Evolutionary conservation across 2,888 invertebrate genomes (phyloP).

Genomic region (Hyppa rectilinea): DNA sequence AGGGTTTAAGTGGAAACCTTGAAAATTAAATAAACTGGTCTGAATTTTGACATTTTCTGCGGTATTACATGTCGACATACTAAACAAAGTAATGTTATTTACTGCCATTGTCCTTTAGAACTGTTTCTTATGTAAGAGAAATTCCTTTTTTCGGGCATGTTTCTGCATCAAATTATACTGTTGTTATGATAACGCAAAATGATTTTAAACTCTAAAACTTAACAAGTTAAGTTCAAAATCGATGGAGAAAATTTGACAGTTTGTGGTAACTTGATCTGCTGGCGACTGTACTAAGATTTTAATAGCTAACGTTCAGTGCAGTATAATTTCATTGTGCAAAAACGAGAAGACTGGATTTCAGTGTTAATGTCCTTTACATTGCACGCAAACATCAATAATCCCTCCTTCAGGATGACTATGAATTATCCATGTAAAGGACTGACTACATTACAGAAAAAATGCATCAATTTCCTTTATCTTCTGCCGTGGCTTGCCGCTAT

Average conservation of each 20-base stretch:
- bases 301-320: too few relatives aligned
- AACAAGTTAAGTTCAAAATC: too few relatives aligned
- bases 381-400: not conserved
- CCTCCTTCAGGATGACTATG: not conserved
- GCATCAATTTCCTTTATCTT: not conserved
- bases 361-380: not conserved
- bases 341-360: not conserved
- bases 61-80: constrained; percentile 6
- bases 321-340: too few relatives aligned
- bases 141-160: not conserved
- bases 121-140: constrained; percentile 26
- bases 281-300: too few relatives aligned
- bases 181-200: too few relatives aligned
- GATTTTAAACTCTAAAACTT: too few relatives aligned
- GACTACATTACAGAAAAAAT: not conserved
- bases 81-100: constrained; percentile 18
- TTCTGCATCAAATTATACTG: too few relatives aligned
- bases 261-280: too few relatives aligned
- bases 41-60: constrained; percentile 17
- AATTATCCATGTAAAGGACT: not conserved
- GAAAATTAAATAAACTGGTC: constrained; percentile 14
- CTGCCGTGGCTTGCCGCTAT: too few relatives aligned
- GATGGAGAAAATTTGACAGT: too few relatives aligned
- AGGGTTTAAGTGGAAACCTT: constrained; percentile 36
- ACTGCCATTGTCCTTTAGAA: constrained; percentile 16